phyloP scores from a whole-genome alignment of 53 echinoderm and acorn worm genomes.

The Echinarachnius parma region DNA sequence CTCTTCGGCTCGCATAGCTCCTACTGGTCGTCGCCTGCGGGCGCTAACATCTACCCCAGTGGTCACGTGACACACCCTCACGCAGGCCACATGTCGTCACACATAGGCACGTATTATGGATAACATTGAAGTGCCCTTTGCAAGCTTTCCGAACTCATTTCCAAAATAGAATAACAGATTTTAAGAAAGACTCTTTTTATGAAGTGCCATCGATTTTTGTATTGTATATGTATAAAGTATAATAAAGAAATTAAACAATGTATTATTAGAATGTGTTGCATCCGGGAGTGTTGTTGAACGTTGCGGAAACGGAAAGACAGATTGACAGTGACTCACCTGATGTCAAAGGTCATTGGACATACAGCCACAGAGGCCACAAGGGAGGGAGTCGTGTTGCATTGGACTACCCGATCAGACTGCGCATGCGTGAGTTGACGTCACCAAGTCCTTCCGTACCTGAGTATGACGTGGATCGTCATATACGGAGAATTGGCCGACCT shows the following conservation, averaged over 20 bases:
- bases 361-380: not conserved
- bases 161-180: not conserved
- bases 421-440: too few species aligned
- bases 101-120: conserved; percentile 97
- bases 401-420: not conserved
- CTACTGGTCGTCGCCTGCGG: conserved; percentile 91
- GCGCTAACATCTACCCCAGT: conserved; percentile 91
- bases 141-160: not conserved
- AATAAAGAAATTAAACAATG: conserved; percentile 5
- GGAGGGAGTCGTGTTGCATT: not conserved
- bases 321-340: too few species aligned
- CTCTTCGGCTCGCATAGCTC: conserved; percentile 92
- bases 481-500: conserved; percentile 3
- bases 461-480: conserved; percentile 44
- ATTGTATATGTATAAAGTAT: conserved; percentile 17
- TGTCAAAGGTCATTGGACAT: too few species aligned
- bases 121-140: conserved; percentile 54
- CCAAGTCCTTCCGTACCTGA: too few species aligned
- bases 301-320: too few species aligned
- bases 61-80: conserved; percentile 98
- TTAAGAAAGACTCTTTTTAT: not conserved
- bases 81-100: conserved; percentile 87
- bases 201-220: conserved; percentile 50
- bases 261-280: too few species aligned
- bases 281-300: too few species aligned